Conservation (phyloP, 2,797 vertebrate species). For the Crenichthys baileyi region DNA sequence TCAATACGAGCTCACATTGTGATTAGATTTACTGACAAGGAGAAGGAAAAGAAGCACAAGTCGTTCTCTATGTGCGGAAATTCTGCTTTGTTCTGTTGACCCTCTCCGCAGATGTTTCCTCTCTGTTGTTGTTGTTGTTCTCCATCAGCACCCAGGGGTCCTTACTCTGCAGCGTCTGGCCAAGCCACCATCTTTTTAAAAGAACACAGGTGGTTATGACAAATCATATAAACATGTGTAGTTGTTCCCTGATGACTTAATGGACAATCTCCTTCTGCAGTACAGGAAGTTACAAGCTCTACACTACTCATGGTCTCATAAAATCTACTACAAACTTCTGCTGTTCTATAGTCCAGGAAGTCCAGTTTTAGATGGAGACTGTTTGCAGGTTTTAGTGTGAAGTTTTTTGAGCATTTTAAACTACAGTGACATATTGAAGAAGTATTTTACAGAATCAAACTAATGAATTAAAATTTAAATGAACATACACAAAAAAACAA, state of each 20-base stretch:
- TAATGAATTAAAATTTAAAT: neutral
- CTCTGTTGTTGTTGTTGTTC: constrained; percentile 71
- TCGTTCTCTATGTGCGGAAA: constrained; percentile 61
- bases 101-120: constrained; percentile 78
- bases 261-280: constrained; percentile 2
- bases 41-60: constrained; percentile 38
- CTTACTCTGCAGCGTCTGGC: constrained; percentile 23
- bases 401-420: neutral
- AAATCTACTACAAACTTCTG: constrained; percentile 13
- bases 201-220: constrained; percentile 40
- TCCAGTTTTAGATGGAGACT: constrained; percentile 17
- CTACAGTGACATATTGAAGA: neutral
- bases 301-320: constrained; percentile 20
- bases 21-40: constrained; percentile 9
- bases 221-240: constrained; percentile 3
- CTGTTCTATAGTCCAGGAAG: constrained; percentile 19
- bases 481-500: neutral
- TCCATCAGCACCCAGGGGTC: constrained; percentile 51
- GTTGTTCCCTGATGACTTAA: constrained; percentile 15
- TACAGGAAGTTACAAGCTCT: constrained; percentile 34
- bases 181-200: constrained; percentile 20
- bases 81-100: constrained; percentile 57
- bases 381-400: neutral
- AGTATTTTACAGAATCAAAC: neutral
- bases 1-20: neutral